A percentile compares a stretch with the other conserved stretches of the same genome.
Evolutionary conservation across 2,888 invertebrate genomes (phyloP).

Genomic region (Alitta virens): DNA sequence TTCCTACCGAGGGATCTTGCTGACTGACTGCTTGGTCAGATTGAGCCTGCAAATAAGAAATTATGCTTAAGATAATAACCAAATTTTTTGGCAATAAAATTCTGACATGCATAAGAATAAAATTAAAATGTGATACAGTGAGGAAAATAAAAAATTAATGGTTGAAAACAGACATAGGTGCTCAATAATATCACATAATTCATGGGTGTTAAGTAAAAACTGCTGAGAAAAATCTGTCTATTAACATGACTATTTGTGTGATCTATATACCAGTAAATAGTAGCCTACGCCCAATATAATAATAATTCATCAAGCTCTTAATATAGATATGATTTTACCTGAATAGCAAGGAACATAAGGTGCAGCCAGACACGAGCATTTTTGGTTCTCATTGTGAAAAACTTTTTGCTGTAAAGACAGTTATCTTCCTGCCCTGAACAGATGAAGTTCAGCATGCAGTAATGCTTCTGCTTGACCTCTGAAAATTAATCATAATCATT

Average conservation of each 20-base stretch:
- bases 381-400: slow-evolving; percentile 63
- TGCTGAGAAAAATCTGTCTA: too few relatives aligned
- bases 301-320: too few relatives aligned
- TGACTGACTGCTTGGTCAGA: slow-evolving; percentile 55
- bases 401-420: slow-evolving; percentile 71
- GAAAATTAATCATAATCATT: too few relatives aligned
- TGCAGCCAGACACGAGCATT: slow-evolving; percentile 90
- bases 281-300: too few relatives aligned
- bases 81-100: too few relatives aligned
- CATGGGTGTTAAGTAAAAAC: too few relatives aligned
- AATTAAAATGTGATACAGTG: neutral
- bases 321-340: slow-evolving; percentile 64
- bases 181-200: too few relatives aligned
- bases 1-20: slow-evolving; percentile 54
- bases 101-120: neutral
- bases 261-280: too few relatives aligned
- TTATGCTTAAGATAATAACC: too few relatives aligned
- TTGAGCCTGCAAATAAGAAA: slow-evolving; percentile 41
- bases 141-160: neutral
- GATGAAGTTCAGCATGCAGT: slow-evolving; percentile 83
- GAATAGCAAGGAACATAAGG: slow-evolving; percentile 90
- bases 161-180: too few relatives aligned
- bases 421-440: slow-evolving; percentile 77
- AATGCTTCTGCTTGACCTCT: slow-evolving; percentile 79
- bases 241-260: too few relatives aligned